A percentile compares a stretch with the other conserved stretches of the same genome.
Conservation (phyloP, 2,888 invertebrate species). For the Aspidapion aeneum region DNA sequence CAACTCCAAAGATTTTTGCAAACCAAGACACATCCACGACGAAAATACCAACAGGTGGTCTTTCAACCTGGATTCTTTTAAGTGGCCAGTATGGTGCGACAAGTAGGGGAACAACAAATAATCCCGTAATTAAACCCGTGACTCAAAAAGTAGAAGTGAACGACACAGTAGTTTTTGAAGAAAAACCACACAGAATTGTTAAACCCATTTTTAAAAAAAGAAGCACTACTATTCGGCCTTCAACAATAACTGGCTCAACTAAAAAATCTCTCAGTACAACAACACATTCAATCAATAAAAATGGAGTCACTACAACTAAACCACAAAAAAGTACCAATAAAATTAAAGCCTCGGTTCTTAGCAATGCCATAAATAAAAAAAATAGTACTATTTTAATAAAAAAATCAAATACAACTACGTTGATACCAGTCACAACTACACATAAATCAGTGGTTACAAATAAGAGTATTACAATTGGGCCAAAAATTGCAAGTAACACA, state of each 20-base stretch:
- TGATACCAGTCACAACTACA: conserved; percentile 20
- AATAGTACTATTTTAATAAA: conserved; percentile 14
- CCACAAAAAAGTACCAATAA: conserved; percentile 49
- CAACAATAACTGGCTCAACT: conserved; percentile 26
- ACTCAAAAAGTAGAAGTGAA: conserved; percentile 25
- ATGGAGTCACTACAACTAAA: conserved; percentile 37
- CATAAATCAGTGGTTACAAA: conserved; percentile 14
- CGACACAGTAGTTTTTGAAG: conserved; percentile 26
- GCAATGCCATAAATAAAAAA: conserved; percentile 49
- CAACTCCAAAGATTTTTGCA: conserved; percentile 43
- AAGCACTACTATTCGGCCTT: conserved; percentile 36
- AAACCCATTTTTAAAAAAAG: conserved; percentile 42
- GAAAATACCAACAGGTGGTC: conserved; percentile 58
- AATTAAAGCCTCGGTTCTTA: conserved; percentile 59
- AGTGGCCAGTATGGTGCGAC: conserved; percentile 54
- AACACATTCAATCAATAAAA: conserved; percentile 41
- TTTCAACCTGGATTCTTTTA: conserved; percentile 75
- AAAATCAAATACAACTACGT: conserved; percentile 24
- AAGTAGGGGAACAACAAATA: conserved; percentile 35
- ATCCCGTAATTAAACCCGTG: conserved; percentile 29
- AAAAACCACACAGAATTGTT: conserved; percentile 30
- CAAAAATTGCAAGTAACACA: conserved; percentile 21
- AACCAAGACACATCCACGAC: conserved; percentile 50
- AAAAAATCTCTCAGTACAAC: conserved; percentile 5
- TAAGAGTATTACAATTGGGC: conserved; percentile 14